Percentiles rank a stretch among this genome's conserved stretches.
These are phyloP conservation scores for Lacanobia oleracea DNA, from an alignment of 2,888 invertebrate genomes.

Conservation along the genomic window DNA sequence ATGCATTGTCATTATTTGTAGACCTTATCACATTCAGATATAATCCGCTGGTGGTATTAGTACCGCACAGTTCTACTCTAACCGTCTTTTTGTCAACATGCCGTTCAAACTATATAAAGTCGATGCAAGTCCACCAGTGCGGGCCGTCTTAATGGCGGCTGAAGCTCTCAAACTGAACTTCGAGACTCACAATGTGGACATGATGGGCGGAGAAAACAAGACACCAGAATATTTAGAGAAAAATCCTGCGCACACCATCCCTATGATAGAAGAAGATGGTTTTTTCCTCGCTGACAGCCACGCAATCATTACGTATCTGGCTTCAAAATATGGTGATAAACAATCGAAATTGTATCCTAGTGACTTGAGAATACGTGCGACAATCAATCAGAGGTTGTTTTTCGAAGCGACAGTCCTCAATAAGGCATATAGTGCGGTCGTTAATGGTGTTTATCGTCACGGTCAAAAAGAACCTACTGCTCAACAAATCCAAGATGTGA, in stretches of 20 bases:
- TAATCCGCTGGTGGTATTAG: not conserved
- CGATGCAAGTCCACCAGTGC: slow-evolving; percentile 68
- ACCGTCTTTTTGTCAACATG: not conserved
- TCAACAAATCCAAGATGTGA: slow-evolving; percentile 56
- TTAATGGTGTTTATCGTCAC: not conserved
- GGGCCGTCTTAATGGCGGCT: slow-evolving; percentile 70
- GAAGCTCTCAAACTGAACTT: slow-evolving; percentile 70
- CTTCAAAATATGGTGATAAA: slow-evolving; percentile 74
- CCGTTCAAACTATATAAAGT: slow-evolving; percentile 66
- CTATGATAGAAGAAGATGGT: slow-evolving; percentile 75
- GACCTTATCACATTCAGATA: slow-evolving; percentile 38
- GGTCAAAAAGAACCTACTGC: slow-evolving; percentile 41
- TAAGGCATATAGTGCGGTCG: slow-evolving; percentile 44
- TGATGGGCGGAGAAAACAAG: slow-evolving; percentile 59
- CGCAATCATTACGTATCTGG: slow-evolving; percentile 74
- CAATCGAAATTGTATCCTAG: slow-evolving; percentile 70
- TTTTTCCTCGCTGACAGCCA: slow-evolving; percentile 46
- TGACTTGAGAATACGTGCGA: slow-evolving; percentile 69
- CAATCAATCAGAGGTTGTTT: slow-evolving; percentile 70
- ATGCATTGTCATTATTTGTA: slow-evolving; percentile 52
- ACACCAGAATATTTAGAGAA: slow-evolving; percentile 72
- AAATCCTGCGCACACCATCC: slow-evolving; percentile 73
- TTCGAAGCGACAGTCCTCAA: slow-evolving; percentile 68
- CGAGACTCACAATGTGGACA: slow-evolving; percentile 64
- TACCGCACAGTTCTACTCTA: slow-evolving; percentile 1